phyloP scores from a whole-genome alignment of 2,113 vertebrate genomes.

The Thomomys bottae region DNA sequence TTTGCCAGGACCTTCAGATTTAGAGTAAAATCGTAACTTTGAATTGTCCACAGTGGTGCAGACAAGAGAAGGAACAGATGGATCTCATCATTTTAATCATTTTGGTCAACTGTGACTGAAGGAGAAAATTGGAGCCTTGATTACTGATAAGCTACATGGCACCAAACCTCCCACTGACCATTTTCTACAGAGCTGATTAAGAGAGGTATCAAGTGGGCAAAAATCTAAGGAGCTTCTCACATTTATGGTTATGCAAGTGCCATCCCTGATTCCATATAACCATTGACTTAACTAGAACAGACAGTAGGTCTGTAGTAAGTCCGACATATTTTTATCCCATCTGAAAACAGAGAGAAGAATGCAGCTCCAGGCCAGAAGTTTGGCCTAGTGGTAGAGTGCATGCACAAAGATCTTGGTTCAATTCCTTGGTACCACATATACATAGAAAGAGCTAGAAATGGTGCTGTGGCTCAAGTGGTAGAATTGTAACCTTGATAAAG shows the following conservation, averaged over 20 bases:
- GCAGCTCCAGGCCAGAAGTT: too few species aligned
- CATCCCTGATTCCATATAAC: neutral
- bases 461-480: too few species aligned
- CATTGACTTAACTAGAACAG: neutral
- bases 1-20: neutral
- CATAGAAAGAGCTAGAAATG: too few species aligned
- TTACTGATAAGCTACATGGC: neutral
- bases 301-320: neutral
- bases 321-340: neutral
- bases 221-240: neutral
- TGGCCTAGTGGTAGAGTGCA: too few species aligned
- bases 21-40: neutral
- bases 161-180: neutral
- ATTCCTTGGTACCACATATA: too few species aligned
- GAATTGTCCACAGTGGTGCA: too few species aligned
- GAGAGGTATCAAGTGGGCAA: neutral
- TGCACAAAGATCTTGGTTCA: too few species aligned
- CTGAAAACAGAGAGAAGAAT: slow-evolving; percentile 27
- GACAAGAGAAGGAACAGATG: neutral
- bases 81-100: neutral
- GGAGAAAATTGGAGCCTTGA: neutral
- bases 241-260: neutral
- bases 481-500: too few species aligned
- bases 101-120: neutral
- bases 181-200: neutral